Conservation (phyloP, 2,113 vertebrate genomes). For the Typhlomys cinereus region DNA sequence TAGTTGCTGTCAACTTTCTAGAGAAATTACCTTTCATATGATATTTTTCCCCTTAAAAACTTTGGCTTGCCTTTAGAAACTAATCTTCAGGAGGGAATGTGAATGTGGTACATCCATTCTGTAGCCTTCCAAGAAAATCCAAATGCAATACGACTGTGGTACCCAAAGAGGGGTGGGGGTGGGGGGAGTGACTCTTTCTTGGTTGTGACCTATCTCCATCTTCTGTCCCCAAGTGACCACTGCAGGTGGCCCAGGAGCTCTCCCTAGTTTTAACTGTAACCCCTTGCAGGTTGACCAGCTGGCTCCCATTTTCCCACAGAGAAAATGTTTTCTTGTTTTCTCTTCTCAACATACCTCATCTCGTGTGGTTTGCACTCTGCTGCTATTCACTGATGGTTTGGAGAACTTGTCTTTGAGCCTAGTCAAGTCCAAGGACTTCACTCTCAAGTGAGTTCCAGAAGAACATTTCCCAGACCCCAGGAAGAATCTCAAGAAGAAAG, state of each 20-base stretch:
- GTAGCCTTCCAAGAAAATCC: not conserved
- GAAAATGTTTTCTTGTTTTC: not conserved
- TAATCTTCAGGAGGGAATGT: constrained; percentile 1
- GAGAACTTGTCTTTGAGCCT: not conserved
- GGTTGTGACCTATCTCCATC: not conserved
- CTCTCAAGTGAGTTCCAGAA: not conserved
- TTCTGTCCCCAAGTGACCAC: not conserved
- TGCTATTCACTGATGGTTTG: accelerated
- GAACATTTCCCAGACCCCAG: not conserved
- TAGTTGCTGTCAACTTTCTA: constrained; percentile 65
- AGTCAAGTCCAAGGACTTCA: not conserved
- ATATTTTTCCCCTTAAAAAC: constrained; percentile 45
- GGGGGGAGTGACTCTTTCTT: too few relatives aligned
- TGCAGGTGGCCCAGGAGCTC: not conserved
- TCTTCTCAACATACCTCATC: not conserved
- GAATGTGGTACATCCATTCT: constrained; percentile 6
- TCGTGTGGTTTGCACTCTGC: not conserved
- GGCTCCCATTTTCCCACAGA: not conserved
- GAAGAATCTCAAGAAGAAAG: not conserved
- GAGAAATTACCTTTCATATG: constrained; percentile 62
- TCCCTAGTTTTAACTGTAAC: not conserved
- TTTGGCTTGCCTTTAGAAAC: constrained; percentile 38
- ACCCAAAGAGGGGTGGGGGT: too few relatives aligned
- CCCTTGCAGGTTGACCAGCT: not conserved
- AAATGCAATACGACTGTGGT: not conserved